Conservation (phyloP, 2,113 vertebrate genomes). For the Todiramphus saurophagus region DNA sequence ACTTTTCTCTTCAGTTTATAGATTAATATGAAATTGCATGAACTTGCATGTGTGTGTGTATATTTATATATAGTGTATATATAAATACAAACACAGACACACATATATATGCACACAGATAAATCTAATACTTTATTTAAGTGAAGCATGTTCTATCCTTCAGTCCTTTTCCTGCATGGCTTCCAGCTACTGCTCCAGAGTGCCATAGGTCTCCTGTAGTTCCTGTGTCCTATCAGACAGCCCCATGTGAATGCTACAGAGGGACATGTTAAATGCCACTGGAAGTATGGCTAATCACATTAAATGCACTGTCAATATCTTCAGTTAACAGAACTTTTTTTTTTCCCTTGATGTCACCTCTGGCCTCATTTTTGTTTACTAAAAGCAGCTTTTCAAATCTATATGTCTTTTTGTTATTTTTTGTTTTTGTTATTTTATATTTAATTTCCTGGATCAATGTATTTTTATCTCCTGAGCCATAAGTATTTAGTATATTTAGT, state of each 20-base stretch:
- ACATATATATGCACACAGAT: not conserved
- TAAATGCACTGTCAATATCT: not conserved
- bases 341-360: not conserved
- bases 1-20: not conserved
- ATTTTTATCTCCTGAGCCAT: not conserved
- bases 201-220: not conserved
- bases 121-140: not conserved
- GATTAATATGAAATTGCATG: not conserved
- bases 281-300: not conserved
- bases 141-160: not conserved
- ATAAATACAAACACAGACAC: not conserved
- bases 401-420: not conserved
- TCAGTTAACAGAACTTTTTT: not conserved
- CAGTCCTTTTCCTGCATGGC: not conserved
- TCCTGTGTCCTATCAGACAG: not conserved
- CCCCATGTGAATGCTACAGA: not conserved
- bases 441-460: not conserved
- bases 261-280: not conserved
- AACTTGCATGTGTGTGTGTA: accelerated
- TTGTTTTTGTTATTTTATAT: not conserved
- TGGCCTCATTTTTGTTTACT: not conserved
- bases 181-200: not conserved
- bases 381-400: not conserved
- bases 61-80: too few species aligned
- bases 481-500: not conserved